phyloP scores from a whole-genome alignment of 37 sponge, comb jelly and placozoan genomes.

The Beroe ovata region DNA sequence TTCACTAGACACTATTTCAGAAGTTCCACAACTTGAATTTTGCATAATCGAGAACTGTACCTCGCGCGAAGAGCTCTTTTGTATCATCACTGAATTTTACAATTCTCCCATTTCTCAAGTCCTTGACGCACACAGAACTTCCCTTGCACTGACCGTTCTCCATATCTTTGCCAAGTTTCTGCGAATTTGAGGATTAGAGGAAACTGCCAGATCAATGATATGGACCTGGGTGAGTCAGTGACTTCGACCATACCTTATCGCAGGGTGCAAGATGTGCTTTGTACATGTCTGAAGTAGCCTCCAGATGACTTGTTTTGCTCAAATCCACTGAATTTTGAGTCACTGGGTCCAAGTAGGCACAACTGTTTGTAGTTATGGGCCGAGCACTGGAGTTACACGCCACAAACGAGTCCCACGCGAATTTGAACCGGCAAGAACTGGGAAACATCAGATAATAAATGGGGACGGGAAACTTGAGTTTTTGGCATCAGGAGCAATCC shows the following conservation, averaged over 20 bases:
- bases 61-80: slow-evolving; percentile 13
- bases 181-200: too few species aligned
- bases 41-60: too few species aligned
- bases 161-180: not conserved
- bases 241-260: not conserved
- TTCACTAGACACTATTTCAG: too few species aligned
- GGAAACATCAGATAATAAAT: too few species aligned
- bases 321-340: not conserved
- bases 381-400: slow-evolving; percentile 37
- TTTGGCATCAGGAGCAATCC: too few species aligned
- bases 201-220: too few species aligned
- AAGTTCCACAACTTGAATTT: too few species aligned
- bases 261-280: not conserved
- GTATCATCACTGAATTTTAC: not conserved
- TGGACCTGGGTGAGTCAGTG: too few species aligned
- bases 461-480: too few species aligned
- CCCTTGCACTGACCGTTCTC: not conserved
- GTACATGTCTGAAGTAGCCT: not conserved
- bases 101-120: slow-evolving; percentile 4
- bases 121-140: not conserved
- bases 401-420: slow-evolving; percentile 21
- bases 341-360: not conserved
- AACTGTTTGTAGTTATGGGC: not conserved
- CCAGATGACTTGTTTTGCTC: not conserved
- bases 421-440: not conserved